phyloP scores from a whole-genome alignment of 2,113 vertebrate genomes.

The Anarrhichthys ocellatus region DNA sequence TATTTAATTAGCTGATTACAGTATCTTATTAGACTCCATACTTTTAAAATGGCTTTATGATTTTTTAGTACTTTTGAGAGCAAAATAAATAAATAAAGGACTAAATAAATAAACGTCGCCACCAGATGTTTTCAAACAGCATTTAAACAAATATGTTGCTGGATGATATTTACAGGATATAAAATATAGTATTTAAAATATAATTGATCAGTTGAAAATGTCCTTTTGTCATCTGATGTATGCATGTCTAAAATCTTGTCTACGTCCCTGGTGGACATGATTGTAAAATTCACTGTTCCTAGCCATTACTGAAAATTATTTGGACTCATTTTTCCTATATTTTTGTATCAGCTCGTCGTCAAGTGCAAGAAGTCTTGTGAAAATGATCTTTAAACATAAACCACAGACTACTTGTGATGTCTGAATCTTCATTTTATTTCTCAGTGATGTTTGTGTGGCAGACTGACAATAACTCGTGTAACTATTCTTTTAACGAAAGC shows the following conservation, averaged over 20 bases:
- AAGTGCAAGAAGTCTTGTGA: neutral
- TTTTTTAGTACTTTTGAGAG: neutral
- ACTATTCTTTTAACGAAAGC: constrained; percentile 2
- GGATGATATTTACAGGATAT: neutral
- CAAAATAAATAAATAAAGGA: neutral
- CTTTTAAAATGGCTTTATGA: neutral
- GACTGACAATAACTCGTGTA: neutral
- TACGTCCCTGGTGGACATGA: neutral
- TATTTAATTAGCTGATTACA: neutral
- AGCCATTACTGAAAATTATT: neutral
- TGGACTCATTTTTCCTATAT: neutral
- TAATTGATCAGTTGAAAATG: neutral
- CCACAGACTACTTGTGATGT: neutral
- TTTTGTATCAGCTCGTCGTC: neutral
- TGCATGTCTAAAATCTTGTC: neutral
- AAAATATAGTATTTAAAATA: neutral
- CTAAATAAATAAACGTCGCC: no score
- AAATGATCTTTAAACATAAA: neutral
- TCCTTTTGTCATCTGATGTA: neutral
- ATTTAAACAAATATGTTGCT: no score
- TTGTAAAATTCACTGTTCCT: neutral
- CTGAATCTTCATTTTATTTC: neutral
- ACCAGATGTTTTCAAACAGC: neutral
- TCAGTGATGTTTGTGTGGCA: neutral
- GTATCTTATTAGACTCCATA: neutral